Evolutionary conservation across 64 coral and sea anemone genomes (phyloP).

Genomic region (Dendronephthya gigantea): DNA sequence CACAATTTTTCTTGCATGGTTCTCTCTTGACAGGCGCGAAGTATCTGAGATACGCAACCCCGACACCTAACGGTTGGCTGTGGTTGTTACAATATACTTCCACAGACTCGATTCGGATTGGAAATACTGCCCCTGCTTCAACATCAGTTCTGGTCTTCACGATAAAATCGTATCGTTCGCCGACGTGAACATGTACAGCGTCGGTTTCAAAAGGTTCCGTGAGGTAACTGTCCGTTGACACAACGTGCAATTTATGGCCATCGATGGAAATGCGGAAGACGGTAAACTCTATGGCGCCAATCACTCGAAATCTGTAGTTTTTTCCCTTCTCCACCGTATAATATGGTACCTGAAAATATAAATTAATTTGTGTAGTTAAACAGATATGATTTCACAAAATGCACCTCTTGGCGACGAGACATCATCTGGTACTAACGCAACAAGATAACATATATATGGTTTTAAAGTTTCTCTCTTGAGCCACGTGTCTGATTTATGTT

Average conservation of each 20-base stretch:
- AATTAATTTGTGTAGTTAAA: no score
- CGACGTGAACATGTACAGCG: conserved; percentile 37
- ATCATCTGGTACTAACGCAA: no score
- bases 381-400: no score
- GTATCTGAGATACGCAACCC: neutral
- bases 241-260: conserved; percentile 41
- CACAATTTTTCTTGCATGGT: neutral
- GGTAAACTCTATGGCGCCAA: conserved; percentile 37
- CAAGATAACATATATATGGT: no score
- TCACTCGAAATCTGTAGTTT: conserved; percentile 43
- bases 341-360: neutral
- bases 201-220: conserved; percentile 37
- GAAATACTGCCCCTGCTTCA: neutral
- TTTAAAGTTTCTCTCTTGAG: no score
- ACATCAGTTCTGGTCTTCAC: conserved; percentile 18
- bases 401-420: no score
- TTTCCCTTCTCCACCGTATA: conserved; percentile 31
- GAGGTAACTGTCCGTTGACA: conserved; percentile 42
- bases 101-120: conserved; percentile 32
- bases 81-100: conserved; percentile 9
- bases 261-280: conserved; percentile 32
- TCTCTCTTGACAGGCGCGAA: no score
- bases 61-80: neutral
- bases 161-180: conserved; percentile 58
- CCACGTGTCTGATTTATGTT: no score